Evolutionary conservation across 2,888 invertebrate genomes (phyloP).

Genomic region (Platycnemis pennipes): DNA sequence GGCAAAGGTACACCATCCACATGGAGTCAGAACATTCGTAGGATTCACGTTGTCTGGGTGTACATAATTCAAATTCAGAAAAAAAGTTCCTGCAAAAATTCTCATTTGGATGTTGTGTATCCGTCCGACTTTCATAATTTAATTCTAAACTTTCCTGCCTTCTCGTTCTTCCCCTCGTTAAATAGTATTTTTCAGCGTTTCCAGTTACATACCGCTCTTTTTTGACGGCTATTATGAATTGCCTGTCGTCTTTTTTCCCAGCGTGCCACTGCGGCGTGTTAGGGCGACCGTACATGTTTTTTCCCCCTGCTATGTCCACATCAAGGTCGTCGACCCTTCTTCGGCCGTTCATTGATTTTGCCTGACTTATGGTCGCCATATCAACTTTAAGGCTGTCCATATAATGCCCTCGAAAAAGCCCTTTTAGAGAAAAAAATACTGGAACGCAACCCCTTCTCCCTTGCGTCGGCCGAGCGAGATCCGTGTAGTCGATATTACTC

Average conservation of each 20-base stretch:
- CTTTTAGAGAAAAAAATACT: neutral
- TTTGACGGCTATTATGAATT: neutral
- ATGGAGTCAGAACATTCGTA: neutral
- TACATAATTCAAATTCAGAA: neutral
- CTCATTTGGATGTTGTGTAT: too few species aligned
- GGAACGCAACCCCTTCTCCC: neutral
- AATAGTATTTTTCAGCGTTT: neutral
- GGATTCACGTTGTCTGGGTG: neutral
- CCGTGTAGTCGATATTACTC: neutral
- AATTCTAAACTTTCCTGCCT: too few species aligned
- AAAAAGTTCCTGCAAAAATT: too few species aligned
- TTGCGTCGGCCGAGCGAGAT: neutral
- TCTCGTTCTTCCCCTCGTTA: neutral
- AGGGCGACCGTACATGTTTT: neutral
- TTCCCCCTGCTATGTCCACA: neutral
- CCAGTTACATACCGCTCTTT: neutral
- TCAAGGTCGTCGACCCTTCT: constrained; percentile 59
- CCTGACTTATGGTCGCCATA: constrained; percentile 56
- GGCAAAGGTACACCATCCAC: neutral
- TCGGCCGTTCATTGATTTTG: constrained; percentile 44
- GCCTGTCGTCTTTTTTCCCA: neutral
- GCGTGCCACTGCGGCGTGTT: neutral
- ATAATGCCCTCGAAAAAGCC: constrained; percentile 29
- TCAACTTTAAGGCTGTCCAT: constrained; percentile 57
- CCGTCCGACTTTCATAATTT: too few species aligned